Base-by-base conservation (phyloP, 2,113 vertebrate species). In the Cepphus grylle region DNA sequence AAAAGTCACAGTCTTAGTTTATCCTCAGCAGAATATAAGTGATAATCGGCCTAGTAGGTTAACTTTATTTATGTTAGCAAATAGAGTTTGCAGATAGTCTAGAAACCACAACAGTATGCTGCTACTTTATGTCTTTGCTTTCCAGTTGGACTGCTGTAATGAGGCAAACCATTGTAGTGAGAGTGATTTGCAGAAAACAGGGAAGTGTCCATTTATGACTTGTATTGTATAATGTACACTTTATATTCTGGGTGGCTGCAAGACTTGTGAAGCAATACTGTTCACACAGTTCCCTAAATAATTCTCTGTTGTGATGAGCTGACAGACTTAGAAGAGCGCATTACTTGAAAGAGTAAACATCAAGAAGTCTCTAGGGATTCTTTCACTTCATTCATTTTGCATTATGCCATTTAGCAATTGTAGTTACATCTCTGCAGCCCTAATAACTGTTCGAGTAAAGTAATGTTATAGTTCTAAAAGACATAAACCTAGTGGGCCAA, bases 301-400 rank as follows among this genome's bases (percentile, higher is more conserved):
- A 93, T 95, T 93, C 66, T 86, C 43, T 55, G 69, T 87, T 96
- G 93, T 88, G 96, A 91, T 92, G 94, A 91, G 87, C 74, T 94
- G 92, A 95, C 94, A 91, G 83, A 65, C 70, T 83, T 61, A 74
- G 65, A 81, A 58, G 84, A 92, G 47, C 93, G 95, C 90, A 65
- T 90, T 97, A 91, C 81, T 94, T 82, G 84, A 95, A 88, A 95
- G 93, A 93, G 83, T 96, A 92, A 96, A 94, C 81, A 92, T 62
- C 77, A 76, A 67, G 85, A 80, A 94, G 55, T 72, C 83, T 90
- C 96, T 81, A 69, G 82, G 86, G 91, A 42, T 89, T 70, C 93
- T 83, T 86, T 84, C 81, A 73, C 86, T 94, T 96, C 94, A 80
- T 90, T 93, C 65, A 80, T 89, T 92, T 95, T 86, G 40, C 67